Evolutionary conservation across 2,888 invertebrate species (phyloP).

Genomic region (Rhagophthalmus giganteus): DNA sequence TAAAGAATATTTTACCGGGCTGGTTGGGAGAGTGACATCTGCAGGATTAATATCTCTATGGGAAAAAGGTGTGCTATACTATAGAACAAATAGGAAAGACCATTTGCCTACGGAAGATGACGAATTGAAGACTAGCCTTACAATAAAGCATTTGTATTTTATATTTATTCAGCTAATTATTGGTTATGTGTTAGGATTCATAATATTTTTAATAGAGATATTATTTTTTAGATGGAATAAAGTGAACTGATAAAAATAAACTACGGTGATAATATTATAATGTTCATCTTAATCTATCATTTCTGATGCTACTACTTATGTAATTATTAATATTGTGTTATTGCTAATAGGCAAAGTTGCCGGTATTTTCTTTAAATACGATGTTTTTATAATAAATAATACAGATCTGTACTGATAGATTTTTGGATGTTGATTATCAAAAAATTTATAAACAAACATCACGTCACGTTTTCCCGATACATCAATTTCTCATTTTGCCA

Average conservation of each 20-base stretch:
- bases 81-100: not conserved
- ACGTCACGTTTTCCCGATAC: too few species aligned
- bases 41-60: conserved; percentile 41
- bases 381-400: not conserved
- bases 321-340: not conserved
- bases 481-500: too few species aligned
- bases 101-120: not conserved
- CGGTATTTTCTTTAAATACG: not conserved
- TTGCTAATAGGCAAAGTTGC: too few species aligned
- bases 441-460: too few species aligned
- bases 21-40: conserved; percentile 40
- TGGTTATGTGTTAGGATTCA: conserved; percentile 2
- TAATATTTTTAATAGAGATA: conserved; percentile 2
- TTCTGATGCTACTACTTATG: not conserved
- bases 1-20: conserved; percentile 38
- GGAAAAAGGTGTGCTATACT: conserved; percentile 31
- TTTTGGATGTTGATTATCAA: too few species aligned
- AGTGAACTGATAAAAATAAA: not conserved
- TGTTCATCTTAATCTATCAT: not conserved
- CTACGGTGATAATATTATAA: not conserved
- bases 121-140: not conserved
- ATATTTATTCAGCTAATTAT: not conserved
- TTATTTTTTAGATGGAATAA: not conserved
- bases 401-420: not conserved
- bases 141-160: conserved; percentile 1